Evolutionary conservation across 2,113 vertebrate genomes (phyloP), one percentile per base, ranked within the genome.

Genomic region (Butorides virescens): DNA sequence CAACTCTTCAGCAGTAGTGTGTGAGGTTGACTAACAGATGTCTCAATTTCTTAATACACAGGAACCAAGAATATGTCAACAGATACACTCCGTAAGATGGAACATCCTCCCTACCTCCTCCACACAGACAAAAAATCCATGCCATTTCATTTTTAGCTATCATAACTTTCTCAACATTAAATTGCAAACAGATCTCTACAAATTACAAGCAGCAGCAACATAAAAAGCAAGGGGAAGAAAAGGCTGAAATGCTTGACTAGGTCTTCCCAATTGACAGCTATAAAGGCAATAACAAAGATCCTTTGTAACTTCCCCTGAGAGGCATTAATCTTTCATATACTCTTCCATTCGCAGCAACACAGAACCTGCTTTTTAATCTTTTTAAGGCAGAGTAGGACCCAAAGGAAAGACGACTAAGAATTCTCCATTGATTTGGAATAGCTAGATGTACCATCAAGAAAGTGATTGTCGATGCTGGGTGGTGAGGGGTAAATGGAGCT

Each of bases 401-500:
- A 88, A 90, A 87, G 13, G 11, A 76, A 77, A 79, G 13, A 85
- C 10, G 8, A 62, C 4, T 32, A 76, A 76, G 25, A 84, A 83
- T 37, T 47, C 12, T 50, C 10, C 27, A 66, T n/a, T 46, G 55
- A 67, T 85, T 49, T 72, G 39, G 32, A 95, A 83, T 16, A 78
- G 25, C 13, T n/a, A 61, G 25, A 68, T 25, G 17, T 22, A 81
- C 23, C 9, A 53, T 37, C 13, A 34, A 36, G 22, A 46, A 82
- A 76, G 37, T 34, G 26, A 71, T 5, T 42, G 13, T 9, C 1
- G 0, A 16, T 46, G 5, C 20, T 70, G 36, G 15, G 10, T 4
- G 5, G 7, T 30, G 11, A 62, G 17, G 13, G 55, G 8, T 8
- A 79, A 65, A 90, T 0, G 0, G 36, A 68, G 55, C 19, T 55